Evolutionary conservation across 2,888 invertebrate species (phyloP).

Genomic region (Scaptomyza reducta): DNA sequence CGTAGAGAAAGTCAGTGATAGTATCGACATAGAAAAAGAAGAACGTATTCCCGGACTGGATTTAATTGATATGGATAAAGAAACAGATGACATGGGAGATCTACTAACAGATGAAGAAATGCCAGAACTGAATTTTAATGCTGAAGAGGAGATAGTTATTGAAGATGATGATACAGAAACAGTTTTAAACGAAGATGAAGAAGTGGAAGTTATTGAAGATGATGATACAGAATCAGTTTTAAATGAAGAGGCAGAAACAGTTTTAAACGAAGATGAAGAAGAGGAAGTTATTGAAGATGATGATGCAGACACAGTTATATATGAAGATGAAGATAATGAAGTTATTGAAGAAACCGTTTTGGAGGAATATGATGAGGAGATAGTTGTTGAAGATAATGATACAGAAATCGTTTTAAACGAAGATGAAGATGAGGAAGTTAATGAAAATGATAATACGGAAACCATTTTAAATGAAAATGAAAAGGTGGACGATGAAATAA

Average conservation of each 20-base stretch:
- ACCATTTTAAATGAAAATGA: too few species aligned
- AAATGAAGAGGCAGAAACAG: neutral
- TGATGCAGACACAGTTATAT: neutral
- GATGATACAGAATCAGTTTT: neutral
- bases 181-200: neutral
- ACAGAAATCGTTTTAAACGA: neutral
- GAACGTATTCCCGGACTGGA: constrained; percentile 25
- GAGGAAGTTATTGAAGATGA: neutral
- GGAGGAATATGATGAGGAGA: neutral
- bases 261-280: neutral
- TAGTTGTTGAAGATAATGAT: neutral
- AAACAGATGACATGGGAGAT: neutral
- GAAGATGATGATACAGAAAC: neutral
- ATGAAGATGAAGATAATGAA: neutral
- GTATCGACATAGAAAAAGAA: neutral
- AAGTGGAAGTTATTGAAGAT: neutral
- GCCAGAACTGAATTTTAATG: neutral
- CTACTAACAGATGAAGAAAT: neutral
- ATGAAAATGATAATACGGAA: too few species aligned
- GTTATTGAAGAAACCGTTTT: too few species aligned
- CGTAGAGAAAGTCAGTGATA: neutral
- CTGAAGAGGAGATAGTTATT: neutral
- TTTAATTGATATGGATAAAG: constrained; percentile 8
- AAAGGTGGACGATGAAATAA: neutral
- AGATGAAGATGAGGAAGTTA: neutral